Conservation (phyloP, 2,113 vertebrate genomes). For the Hyla sarda region DNA sequence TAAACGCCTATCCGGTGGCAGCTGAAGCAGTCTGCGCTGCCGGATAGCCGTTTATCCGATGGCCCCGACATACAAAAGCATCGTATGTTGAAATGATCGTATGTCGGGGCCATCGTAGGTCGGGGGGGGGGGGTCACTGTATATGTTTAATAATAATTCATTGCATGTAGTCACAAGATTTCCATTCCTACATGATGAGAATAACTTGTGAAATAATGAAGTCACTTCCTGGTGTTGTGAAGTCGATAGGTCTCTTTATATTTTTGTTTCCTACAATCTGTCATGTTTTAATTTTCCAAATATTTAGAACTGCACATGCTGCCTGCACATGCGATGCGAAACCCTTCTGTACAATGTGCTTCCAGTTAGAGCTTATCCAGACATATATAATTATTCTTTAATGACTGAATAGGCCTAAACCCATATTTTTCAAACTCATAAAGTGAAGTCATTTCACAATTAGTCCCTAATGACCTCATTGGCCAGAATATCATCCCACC, state of each 20-base stretch:
- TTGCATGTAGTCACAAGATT: background rate
- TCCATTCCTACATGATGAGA: conserved; percentile 10
- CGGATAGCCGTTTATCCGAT: too few species aligned
- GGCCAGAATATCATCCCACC: conserved; percentile 46
- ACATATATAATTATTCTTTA: conserved; percentile 58
- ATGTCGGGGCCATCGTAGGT: too few species aligned
- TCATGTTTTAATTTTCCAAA: conserved; percentile 42
- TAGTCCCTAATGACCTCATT: conserved; percentile 44
- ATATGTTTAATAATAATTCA: background rate
- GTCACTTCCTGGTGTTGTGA: background rate
- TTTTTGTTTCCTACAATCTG: conserved; percentile 21
- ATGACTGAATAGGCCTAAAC: conserved; percentile 58
- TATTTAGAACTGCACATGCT: conserved; percentile 48
- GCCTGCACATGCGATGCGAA: conserved; percentile 44
- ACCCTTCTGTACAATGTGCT: conserved; percentile 40
- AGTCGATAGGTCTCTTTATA: background rate
- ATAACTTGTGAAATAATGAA: conserved; percentile 32
- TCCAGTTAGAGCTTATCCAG: conserved; percentile 48
- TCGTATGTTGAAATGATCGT: too few species aligned
- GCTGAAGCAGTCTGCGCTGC: too few species aligned
- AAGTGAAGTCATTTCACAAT: conserved; percentile 58
- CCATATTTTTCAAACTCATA: conserved; percentile 48
- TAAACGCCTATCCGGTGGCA: too few species aligned
- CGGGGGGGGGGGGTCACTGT: too few species aligned
- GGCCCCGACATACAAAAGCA: too few species aligned